These are phyloP conservation scores for Staurois parvus DNA, from an alignment of 2,797 vertebrate genomes.

Conservation along the genomic window DNA sequence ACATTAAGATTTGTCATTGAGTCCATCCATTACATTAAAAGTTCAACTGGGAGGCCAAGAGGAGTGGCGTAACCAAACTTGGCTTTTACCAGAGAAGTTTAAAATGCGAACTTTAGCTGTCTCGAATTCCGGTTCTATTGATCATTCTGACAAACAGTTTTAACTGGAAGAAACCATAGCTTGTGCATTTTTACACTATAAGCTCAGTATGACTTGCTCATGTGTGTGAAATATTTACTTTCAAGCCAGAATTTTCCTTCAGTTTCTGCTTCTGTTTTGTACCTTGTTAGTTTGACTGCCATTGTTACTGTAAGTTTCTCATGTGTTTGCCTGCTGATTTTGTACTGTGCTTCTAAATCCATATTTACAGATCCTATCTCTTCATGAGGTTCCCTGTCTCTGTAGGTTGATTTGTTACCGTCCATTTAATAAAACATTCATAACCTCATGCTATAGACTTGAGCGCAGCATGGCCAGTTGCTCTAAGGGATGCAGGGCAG, in stretches of 20 bases:
- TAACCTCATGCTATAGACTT: background rate
- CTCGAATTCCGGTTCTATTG: no score
- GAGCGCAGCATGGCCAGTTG: background rate
- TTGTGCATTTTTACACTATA: no score
- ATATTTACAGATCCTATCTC: background rate
- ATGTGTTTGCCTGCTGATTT: background rate
- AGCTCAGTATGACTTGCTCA: no score
- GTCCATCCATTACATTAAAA: no score
- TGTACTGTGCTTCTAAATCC: background rate
- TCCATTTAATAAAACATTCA: slow-evolving; percentile 3
- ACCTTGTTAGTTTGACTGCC: background rate
- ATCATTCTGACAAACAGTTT: no score
- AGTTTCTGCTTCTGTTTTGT: background rate
- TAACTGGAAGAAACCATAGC: no score
- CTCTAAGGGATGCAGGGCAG: background rate
- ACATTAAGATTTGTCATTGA: no score
- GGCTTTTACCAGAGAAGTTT: no score
- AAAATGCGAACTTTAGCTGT: no score
- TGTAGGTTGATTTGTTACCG: background rate
- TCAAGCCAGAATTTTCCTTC: background rate
- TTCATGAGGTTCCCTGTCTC: background rate
- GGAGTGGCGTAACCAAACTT: no score
- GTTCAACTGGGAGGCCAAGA: no score
- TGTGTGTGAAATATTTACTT: background rate
- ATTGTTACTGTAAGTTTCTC: background rate